Conservation (phyloP, 1,140 invertebrate genomes). For the Sesamia nonagrioides region DNA sequence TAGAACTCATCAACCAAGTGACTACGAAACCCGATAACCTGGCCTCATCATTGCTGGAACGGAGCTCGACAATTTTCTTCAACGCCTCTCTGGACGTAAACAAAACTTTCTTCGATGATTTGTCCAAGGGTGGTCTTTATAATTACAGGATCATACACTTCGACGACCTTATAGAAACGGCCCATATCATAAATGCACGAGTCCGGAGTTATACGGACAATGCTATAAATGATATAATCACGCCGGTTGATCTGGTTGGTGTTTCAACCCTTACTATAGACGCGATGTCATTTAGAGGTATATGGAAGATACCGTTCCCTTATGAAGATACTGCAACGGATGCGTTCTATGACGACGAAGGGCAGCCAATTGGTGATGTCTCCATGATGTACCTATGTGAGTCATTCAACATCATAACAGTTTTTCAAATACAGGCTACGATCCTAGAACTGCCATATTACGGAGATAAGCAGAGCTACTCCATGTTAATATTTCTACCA, state of each 20-base stretch:
- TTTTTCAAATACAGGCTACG: constrained; percentile 83
- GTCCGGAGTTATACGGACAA: constrained; percentile 66
- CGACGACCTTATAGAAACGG: constrained; percentile 52
- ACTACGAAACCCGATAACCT: not conserved
- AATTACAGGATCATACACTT: constrained; percentile 59
- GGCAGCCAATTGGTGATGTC: constrained; percentile 77
- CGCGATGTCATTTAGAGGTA: constrained; percentile 93
- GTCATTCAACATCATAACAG: constrained; percentile 66
- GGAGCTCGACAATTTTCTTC: constrained; percentile 64
- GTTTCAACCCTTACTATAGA: constrained; percentile 90
- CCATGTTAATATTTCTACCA: constrained; percentile 90
- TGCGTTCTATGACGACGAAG: constrained; percentile 80
- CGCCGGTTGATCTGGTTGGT: constrained; percentile 78
- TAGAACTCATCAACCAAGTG: constrained; percentile 58
- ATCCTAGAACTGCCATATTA: constrained; percentile 90
- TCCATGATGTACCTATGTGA: constrained; percentile 80
- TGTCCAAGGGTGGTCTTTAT: constrained; percentile 56
- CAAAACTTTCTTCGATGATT: constrained; percentile 52
- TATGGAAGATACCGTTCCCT: constrained; percentile 90
- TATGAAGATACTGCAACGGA: constrained; percentile 82
- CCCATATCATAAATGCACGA: constrained; percentile 64
- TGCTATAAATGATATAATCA: constrained; percentile 68
- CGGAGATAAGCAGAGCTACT: constrained; percentile 87
- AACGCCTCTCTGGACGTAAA: constrained; percentile 57
- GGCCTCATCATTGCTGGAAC: constrained; percentile 56